phyloP scores from a whole-genome alignment of 2,797 vertebrate genomes.

The Heteromormyrus szaboi region DNA sequence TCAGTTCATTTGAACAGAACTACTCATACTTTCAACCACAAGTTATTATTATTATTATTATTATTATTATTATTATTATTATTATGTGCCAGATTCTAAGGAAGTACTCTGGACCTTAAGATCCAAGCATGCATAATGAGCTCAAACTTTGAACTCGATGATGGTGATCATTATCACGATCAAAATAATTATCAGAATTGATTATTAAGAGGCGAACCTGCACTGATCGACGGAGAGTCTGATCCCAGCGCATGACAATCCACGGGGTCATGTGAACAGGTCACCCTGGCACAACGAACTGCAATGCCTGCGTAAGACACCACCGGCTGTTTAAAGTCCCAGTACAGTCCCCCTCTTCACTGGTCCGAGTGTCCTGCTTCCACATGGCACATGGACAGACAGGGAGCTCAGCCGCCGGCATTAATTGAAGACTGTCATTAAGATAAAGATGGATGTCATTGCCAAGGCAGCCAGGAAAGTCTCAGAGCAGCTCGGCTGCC shows the following conservation, averaged over 20 bases:
- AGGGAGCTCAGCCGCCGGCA: slow-evolving; percentile 57
- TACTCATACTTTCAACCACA: not conserved
- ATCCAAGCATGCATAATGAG: not conserved
- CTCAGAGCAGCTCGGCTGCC: slow-evolving; percentile 57
- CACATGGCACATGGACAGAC: not conserved
- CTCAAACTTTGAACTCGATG: not conserved
- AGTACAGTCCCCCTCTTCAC: not conserved
- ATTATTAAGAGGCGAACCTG: not conserved
- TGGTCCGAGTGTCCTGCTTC: not conserved
- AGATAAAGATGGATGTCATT: slow-evolving; percentile 49
- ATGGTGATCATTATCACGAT: not conserved
- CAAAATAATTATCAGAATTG: not conserved
- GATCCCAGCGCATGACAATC: not conserved
- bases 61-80: not conserved
- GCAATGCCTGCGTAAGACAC: not conserved
- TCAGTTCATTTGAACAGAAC: not conserved
- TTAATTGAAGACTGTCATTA: slow-evolving; percentile 73
- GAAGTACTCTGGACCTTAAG: not conserved
- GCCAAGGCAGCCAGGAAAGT: slow-evolving; percentile 38
- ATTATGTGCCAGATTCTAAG: not conserved
- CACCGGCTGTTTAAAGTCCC: not conserved
- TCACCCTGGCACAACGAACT: not conserved
- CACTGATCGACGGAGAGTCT: not conserved
- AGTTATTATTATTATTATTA: not conserved
- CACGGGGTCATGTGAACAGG: not conserved